Base-by-base conservation (phyloP, 1,140 invertebrate genomes). In the Choristoneura fumiferana region DNA sequence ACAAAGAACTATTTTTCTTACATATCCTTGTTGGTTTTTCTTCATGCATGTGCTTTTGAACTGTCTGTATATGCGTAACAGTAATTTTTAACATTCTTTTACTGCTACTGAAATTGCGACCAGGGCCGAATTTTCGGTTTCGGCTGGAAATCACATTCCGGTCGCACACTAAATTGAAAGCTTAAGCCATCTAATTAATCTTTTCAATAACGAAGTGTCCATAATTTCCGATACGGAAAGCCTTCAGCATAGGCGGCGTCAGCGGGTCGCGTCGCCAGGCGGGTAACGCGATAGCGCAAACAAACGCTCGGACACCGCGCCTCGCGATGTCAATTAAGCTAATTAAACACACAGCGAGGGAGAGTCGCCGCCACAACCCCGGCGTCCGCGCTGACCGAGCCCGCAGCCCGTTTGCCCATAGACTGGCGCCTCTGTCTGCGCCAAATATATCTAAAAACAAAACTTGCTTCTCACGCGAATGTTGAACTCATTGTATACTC, bases 291-390 rank as follows among this genome's bases (percentile, higher is more conserved):
- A 87, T 87, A 85, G 73, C 65, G 77, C 86, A 89, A 89, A 89
- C 84, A 89, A 89, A 81, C 78, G 82, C 71, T 81, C 73, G 85
- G 81, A 85, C 83, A 85, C 76, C 81, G 77, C 79, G 80, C 84
- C 84, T 87, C 82, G 76, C 77, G 74, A 84, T 86, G 85, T 89
- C 85, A 89, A 89, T 89, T 89, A 89, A 79, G 84, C 81, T 89
- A 89, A 89, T 89, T 89, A 87, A 89, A 85, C 82, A 84, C 76
- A 83, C 67, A 78, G 68, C 57, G 74, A 77, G 79, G 78, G 77
- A 78, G 71, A 75, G 64, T 71, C 73, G 75, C 56, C 73, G 67
- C 65, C 65, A 58, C 61, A 66, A 57, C 59, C 69, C 67, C 69
- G 52, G 65, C 58, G 65, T 65, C 58, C 66, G 54, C 69, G 58